Base-by-base conservation (phyloP, 2,888 invertebrate genomes). In the Oxyscelio sp. region DNA sequence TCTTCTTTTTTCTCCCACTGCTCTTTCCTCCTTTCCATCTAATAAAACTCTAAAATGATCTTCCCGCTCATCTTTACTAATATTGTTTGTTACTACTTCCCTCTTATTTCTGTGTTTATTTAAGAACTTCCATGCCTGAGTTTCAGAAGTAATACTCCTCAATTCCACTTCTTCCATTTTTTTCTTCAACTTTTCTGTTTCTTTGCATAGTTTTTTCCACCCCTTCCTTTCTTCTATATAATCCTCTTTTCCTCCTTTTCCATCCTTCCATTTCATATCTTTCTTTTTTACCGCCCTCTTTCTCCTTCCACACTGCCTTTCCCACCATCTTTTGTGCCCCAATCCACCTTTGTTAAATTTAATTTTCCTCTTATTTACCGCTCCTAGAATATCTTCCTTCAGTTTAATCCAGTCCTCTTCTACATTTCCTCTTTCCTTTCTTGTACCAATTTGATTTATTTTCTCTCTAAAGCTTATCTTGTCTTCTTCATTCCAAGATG, bases 381-480 rank as follows among this genome's bases (percentile, higher is more conserved):
- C 4, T 15, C 4, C 2, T 3, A 43, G 54, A 19, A 68, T 43
- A 43, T 4, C 43, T 15, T 19, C 9, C 6, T 54, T 68, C 24
- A 68, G 19, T 0, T 54, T 19, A 11, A 17, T 19, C 68, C 68
- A 68, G 43, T 68, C 43, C n/a, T 52, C 52, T 24, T 52, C 52
- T 2, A 52, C 38, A 2, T 27, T 21, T 19, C 27, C 22, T 68
- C 19, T 19, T 0, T 9, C 0, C 5, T 40, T 8, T 15, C 27
- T 54, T 68, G n/a, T 66, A 38, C 66, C 66, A 66, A 19, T n/a
- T 27, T 6, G n/a, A n/a, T 27, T 54, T 24, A 68, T 8, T 68
- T 68, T 56, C 5, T 13, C n/a, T 1, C 31, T 19, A 43, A 59
- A 73, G 24, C 22, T 11, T 1, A 11, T 40, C 38, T 17, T 73